Evolutionary conservation across 1,140 invertebrate species (phyloP), one percentile per base, ranked within the genome.

Genomic region (Coptotermes formosanus): DNA sequence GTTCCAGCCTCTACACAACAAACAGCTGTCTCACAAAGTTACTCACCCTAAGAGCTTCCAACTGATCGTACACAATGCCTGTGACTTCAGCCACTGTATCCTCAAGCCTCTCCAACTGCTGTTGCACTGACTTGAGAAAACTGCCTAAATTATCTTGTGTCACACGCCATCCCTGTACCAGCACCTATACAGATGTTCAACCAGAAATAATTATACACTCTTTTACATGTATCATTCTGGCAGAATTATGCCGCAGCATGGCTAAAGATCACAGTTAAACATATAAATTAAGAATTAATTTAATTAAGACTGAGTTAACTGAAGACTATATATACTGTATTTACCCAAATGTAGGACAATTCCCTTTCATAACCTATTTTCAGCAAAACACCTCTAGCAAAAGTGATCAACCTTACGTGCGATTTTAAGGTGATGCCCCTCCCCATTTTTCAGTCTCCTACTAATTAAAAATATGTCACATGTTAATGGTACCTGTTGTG

Each of bases 161-260:
- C 69, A 96, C 90, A 87, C 94, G 90, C 90, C 95, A 94, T 86
- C 96, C 95, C 92, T 96, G 95, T 55, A 96, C 92, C 87, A 96
- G 90, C 44, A 96, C 95, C 93, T 94, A 87, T 21, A 43, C 48
- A 64, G 45, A 16, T 48, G 14, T 48, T 48, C 11, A 48, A 16
- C 14, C 45, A 12, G 45, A 3, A 48, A 48, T 16, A 48, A 48
- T 48, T 48, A 48, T 7, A 48, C 14, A 48, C 45, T 48, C 9
- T 48, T 48, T 16, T 48, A 9, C 14, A 16, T 48, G 7, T 16
- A 48, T 48, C 7, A 48, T 48, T 48, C 7, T 38, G 38, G 38
- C 38, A 38, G 38, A 38, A 38, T 38, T 38, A 38, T 38, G 38
- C 38, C 2, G 4, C 38, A 38, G 38, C 38, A 38, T 38, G 38